Percentiles rank a stretch among this genome's conserved stretches.
Evolutionary conservation across 1,140 invertebrate genomes (phyloP).

Genomic region (Druon quercuslanigerum): DNA sequence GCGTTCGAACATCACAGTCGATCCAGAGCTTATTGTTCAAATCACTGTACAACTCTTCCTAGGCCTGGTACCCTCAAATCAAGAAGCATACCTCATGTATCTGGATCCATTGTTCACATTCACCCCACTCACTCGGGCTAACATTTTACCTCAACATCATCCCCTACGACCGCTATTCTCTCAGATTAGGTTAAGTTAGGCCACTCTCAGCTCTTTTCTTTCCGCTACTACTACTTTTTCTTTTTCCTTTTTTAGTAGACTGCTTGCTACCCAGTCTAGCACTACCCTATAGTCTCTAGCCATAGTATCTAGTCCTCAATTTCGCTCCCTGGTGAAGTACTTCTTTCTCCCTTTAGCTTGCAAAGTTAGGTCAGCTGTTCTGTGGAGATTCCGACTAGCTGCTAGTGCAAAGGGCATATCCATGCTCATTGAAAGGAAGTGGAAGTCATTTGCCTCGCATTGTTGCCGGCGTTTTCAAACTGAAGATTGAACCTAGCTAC

Average conservation of each 20-base stretch:
- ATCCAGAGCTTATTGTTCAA: slow-evolving; percentile 11
- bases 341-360: slow-evolving; percentile 33
- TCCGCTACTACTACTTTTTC: slow-evolving; percentile 20
- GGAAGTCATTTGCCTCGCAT: slow-evolving; percentile 47
- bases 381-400: slow-evolving; percentile 15
- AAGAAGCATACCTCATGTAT: slow-evolving; percentile 47
- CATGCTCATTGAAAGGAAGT: slow-evolving; percentile 48
- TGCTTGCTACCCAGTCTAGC: slow-evolving; percentile 15
- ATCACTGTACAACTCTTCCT: not conserved
- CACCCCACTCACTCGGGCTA: slow-evolving; percentile 49
- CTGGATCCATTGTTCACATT: slow-evolving; percentile 50
- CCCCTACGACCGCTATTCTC: slow-evolving; percentile 32
- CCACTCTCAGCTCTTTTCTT: slow-evolving; percentile 42
- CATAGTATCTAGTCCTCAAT: slow-evolving; percentile 32
- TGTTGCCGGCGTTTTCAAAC: slow-evolving; percentile 50
- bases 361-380: slow-evolving; percentile 41
- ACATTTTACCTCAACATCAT: slow-evolving; percentile 46
- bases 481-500: slow-evolving; percentile 40
- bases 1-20: slow-evolving; percentile 17
- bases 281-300: not conserved
- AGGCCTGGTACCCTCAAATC: slow-evolving; percentile 23
- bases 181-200: slow-evolving; percentile 42
- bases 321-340: not conserved
- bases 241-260: slow-evolving; percentile 10
- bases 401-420: slow-evolving; percentile 27